These are phyloP conservation scores for Arrhopalites spinosus DNA, from an alignment of 2,888 invertebrate genomes.

Conservation along the genomic window DNA sequence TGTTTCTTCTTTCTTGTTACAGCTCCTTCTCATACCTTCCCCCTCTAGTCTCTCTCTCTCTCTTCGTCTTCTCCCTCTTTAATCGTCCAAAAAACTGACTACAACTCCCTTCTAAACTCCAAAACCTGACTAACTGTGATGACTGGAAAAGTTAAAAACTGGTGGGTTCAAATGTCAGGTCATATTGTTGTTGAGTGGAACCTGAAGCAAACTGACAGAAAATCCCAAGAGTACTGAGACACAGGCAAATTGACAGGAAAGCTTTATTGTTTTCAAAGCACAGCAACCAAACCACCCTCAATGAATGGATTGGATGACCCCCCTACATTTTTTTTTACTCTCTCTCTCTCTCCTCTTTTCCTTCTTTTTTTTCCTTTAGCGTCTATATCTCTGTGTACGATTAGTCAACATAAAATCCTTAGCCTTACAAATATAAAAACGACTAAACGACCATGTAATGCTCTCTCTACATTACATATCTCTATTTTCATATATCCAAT, in stretches of 20 bases:
- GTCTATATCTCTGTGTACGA: constrained; percentile 2
- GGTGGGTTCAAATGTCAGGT: constrained; percentile 36
- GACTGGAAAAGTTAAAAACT: not conserved
- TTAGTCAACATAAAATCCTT: constrained; percentile 7
- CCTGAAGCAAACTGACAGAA: constrained; percentile 34
- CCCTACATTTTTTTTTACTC: constrained; percentile 21
- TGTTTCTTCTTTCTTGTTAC: not conserved
- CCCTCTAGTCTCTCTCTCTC: not conserved
- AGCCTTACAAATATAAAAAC: constrained; percentile 15
- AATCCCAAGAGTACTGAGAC: constrained; percentile 48
- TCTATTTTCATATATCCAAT: not conserved
- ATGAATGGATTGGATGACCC: constrained; percentile 22
- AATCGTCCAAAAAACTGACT: not conserved
- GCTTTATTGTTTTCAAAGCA: constrained; percentile 50
- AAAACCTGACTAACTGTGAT: not conserved
- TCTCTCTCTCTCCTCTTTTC: constrained; percentile 9
- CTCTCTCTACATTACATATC: not conserved
- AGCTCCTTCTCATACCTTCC: not conserved
- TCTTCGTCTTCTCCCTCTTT: not conserved
- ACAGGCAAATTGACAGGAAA: constrained; percentile 47
- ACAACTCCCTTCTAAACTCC: no score
- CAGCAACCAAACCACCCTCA: constrained; percentile 44
- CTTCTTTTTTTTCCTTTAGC: not conserved
- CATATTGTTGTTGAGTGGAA: constrained; percentile 7
- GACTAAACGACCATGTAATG: constrained; percentile 12